Base-by-base conservation (phyloP, 2,888 invertebrate species). In the Drosophila mercatorum region DNA sequence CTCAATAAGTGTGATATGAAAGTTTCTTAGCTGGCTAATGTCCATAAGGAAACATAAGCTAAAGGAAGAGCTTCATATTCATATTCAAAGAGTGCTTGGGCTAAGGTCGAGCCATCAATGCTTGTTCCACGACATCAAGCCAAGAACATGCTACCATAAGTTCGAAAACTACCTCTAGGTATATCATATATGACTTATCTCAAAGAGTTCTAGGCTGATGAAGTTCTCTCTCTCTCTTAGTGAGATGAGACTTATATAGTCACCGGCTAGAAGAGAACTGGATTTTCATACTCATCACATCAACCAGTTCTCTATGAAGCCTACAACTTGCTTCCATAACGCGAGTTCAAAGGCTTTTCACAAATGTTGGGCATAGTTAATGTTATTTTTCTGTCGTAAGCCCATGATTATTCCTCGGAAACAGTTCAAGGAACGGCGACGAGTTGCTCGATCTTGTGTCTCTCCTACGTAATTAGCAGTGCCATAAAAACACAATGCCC, bases 381-480 rank as follows among this genome's bases (percentile, higher is more conserved):
- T 41, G 49, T 17, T 49, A 3, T 34, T 5, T 51, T 11, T 14
- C 28, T 49, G 26, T 31, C 31, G 34, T 26, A 36, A 12, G 47
- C 8, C 49, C 46, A 43, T 58, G 68, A 53, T 58, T 41, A 55
- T 75, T 78, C 73, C 78, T 34, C 12, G 46, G 59, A 75, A 51
- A 17, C 51, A 11, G 51, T 17, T 51, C 11, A 34, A 59, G 78
- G 64, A 44, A 36, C 38, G 3, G 7, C 68, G 56, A 28, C 26
- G 14, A 47, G 28, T 38, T 46, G 53, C 58, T 14, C 46, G 52
- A 43, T 57, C 61, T 14, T 41, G 22, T 47, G 59, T 53, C 49
- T 66, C 47, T 63, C 49, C 63, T 60, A 51, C 58, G 46, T 66
- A 83, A 83, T 83, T 83, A 83, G 88, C 83, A 87, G 88, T 40